Base-by-base conservation (phyloP, 2,888 invertebrate species). In the Drosophila picticornis region DNA sequence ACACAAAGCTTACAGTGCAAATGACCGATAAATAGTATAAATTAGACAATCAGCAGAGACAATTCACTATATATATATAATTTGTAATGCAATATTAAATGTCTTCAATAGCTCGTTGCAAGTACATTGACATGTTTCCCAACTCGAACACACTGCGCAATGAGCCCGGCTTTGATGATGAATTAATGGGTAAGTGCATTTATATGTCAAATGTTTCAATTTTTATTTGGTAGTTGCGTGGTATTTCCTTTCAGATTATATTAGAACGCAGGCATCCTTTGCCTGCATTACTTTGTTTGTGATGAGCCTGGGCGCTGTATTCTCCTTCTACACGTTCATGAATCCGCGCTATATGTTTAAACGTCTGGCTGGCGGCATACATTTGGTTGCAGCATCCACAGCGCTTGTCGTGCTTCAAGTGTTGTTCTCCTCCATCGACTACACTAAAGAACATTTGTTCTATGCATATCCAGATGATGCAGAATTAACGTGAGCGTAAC, bases 331-430 rank as follows among this genome's bases (percentile, higher is more conserved):
- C 92, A 97, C 97, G 22, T 96, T 98, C 92, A 94, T 95, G 80
- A 96, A 97, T 91, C 96, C 97, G 4, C 95, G 97, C 6, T 98
- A 98, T 92, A 97, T 97, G 96, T 97, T 97, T 94, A 98, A 98
- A 92, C 94, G 98, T 43, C 94, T 98, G 31, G 97, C 97, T 5
- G 97, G 96, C 0, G 96, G 97, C 27, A 96, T 97, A 72, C 96
- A 97, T 91, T 96, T 98, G 86, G 96, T 98, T 69, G 96, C 97
- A 95, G 97, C 96, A 63, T 95, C 96, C 4, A 96, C 97, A 74
- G 95, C 96, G 19, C 94, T 97, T 81, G 97, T 97, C 1, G 97
- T 97, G 40, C 95, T 97, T 52, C 97, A 97, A 94, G 97, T 97
- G 0, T 94, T 96, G 74, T 95, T 96, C 84, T 95, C 96, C 5